Evolutionary conservation across 2,113 vertebrate species (phyloP).

Genomic region (Athene cunicularia): DNA sequence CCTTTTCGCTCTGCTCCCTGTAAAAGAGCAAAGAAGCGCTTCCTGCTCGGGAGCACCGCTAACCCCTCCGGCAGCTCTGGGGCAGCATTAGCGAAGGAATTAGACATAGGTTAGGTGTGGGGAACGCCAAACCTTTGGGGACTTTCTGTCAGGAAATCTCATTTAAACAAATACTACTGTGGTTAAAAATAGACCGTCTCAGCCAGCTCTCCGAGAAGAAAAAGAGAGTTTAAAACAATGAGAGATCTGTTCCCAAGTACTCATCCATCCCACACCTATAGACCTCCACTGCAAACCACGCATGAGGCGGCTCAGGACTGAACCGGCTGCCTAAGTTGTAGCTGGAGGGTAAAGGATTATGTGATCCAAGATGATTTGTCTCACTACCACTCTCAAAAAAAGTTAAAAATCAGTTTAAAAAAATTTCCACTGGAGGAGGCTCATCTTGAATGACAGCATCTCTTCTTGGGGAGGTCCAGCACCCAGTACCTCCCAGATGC

Average conservation of each 20-base stretch:
- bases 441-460: background rate
- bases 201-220: background rate
- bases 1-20: background rate
- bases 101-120: background rate
- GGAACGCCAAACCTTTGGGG: background rate
- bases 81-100: background rate
- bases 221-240: background rate
- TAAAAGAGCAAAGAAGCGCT: constrained; percentile 4
- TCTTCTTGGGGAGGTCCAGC: background rate
- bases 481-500: background rate
- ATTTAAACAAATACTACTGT: constrained; percentile 9
- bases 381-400: background rate
- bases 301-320: background rate
- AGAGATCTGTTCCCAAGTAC: background rate
- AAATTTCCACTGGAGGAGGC: background rate
- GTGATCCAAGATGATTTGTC: background rate
- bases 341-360: background rate
- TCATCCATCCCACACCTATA: background rate
- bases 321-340: background rate
- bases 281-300: background rate
- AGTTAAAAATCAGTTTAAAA: background rate
- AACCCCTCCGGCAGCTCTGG: background rate
- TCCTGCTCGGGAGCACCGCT: background rate
- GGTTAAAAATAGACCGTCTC: background rate
- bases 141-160: constrained; percentile 5